A percentile compares a stretch with the other conserved stretches of the same genome.
These are phyloP conservation scores for Hylaeus anthracinus DNA, from an alignment of 1,140 invertebrate species.

Conservation along the genomic window DNA sequence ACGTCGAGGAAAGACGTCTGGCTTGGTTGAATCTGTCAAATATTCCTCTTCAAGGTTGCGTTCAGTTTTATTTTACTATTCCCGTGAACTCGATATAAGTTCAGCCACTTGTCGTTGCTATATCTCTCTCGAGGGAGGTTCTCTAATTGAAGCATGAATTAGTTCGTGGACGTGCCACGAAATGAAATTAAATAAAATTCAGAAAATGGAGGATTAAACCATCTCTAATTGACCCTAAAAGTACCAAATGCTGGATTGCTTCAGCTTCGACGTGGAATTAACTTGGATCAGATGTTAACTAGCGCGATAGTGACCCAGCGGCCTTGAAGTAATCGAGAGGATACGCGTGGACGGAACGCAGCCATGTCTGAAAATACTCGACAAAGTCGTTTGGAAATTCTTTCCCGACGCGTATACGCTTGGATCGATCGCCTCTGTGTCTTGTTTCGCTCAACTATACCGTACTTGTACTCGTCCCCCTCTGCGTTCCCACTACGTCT, in stretches of 20 bases:
- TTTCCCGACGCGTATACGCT: conserved; percentile 25
- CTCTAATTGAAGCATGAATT: no score
- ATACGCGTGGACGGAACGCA: background rate
- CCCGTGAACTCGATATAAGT: no score
- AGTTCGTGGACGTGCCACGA: no score
- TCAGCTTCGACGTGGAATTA: no score
- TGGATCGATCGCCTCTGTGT: conserved; percentile 5
- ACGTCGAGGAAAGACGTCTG: conserved; percentile 8
- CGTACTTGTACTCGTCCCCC: background rate
- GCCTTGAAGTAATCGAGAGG: background rate
- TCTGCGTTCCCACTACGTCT: background rate
- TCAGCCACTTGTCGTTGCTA: no score
- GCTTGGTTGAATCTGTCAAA: background rate
- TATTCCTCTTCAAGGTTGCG: background rate
- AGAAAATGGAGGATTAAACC: no score
- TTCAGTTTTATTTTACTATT: background rate
- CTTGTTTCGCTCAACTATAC: background rate
- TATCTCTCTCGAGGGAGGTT: no score
- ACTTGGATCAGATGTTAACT: background rate
- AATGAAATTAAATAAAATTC: no score
- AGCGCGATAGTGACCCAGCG: background rate
- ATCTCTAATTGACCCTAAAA: no score
- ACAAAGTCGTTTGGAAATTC: conserved; percentile 16
- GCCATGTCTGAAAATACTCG: background rate
- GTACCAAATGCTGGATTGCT: no score